Evolutionary conservation across 2,888 invertebrate species (phyloP), one percentile per base, ranked within the genome.

Genomic region (Thecophora atra): DNA sequence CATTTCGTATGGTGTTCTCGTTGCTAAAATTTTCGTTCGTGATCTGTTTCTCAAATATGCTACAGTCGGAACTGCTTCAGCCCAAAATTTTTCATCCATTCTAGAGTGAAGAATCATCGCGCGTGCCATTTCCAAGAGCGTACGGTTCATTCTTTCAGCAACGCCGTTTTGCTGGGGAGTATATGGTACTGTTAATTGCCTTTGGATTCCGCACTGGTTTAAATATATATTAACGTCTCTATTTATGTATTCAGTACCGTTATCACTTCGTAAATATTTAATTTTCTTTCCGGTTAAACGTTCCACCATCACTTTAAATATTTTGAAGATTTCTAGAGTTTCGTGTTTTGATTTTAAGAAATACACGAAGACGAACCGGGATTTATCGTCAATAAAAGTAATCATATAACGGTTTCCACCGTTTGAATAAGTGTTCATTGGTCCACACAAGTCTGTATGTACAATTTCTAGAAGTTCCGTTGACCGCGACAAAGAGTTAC

Each of bases 71-170:
- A 73, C 64, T n/a, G 76, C 77, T 7, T 76, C 76, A 13, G 72
- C 78, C 70, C 82, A 77, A n/a, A n/a, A n/a, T n/a, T n/a, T n/a
- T n/a, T n/a, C n/a, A n/a, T n/a, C n/a, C n/a, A n/a, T n/a, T n/a
- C 68, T 72, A 51, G 77, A 70, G 42, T 78, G 72, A 0, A 76
- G 62, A n/a, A 83, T 30, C 76, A 83, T 78, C 13, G 77, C 73
- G 51, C 81, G 73, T 3, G 80, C 63, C 66, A 63, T 71, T 37
- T 80, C 68, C 58, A 76, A 68, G 13, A 74, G 52, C 0, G 74
- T 67, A 3, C 67, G n/a, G 24, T 72, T 72, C 1, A 42, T 52
- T n/a, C 72, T 26, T 70, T 77, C 76, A 3, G 77, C 73, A 3
- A 75, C 70, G 11, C 76, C 74, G 65, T 77, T 77, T 26, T 76